Conservation (phyloP, 2,888 invertebrate genomes). For the Stratiomys singularior region DNA sequence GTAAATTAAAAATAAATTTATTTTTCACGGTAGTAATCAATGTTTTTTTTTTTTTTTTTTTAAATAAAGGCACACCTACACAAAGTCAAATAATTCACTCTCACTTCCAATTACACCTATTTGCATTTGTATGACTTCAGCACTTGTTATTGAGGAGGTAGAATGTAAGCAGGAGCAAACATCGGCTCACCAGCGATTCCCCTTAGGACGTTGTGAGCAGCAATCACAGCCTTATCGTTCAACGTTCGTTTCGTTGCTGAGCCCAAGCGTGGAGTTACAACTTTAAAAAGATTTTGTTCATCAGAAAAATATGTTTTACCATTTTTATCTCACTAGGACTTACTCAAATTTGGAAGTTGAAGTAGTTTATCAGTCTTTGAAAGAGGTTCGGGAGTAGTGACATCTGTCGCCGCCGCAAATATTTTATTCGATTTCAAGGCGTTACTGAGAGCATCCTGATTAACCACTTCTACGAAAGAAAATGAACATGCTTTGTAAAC, state of each 20-base stretch:
- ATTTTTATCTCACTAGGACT: conserved; percentile 58
- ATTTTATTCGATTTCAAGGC: conserved; percentile 81
- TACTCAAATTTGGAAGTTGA: conserved; percentile 76
- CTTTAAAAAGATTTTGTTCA: conserved; percentile 58
- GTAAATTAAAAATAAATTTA: no score
- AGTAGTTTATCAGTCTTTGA: conserved; percentile 82
- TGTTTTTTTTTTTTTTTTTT: no score
- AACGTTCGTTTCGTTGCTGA: conserved; percentile 83
- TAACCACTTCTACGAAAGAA: conserved; percentile 70
- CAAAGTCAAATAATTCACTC: no score
- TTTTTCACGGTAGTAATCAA: no score
- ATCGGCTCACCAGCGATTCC: conserved; percentile 79
- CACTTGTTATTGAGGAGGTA: no score
- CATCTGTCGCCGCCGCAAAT: conserved; percentile 90
- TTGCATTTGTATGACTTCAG: no score
- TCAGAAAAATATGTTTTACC: background rate
- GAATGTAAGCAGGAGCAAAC: conserved; percentile 72
- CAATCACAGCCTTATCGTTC: conserved; percentile 78
- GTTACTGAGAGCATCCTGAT: conserved; percentile 82
- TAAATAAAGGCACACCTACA: no score
- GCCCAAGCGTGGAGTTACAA: conserved; percentile 87
- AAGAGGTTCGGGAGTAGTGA: conserved; percentile 90
- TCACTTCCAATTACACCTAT: no score
- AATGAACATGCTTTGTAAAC: background rate
- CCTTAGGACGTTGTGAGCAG: conserved; percentile 82